Percentiles rank a stretch among this genome's conserved stretches.
phyloP scores from a whole-genome alignment of 2,797 vertebrate genomes.

The Columba guinea region DNA sequence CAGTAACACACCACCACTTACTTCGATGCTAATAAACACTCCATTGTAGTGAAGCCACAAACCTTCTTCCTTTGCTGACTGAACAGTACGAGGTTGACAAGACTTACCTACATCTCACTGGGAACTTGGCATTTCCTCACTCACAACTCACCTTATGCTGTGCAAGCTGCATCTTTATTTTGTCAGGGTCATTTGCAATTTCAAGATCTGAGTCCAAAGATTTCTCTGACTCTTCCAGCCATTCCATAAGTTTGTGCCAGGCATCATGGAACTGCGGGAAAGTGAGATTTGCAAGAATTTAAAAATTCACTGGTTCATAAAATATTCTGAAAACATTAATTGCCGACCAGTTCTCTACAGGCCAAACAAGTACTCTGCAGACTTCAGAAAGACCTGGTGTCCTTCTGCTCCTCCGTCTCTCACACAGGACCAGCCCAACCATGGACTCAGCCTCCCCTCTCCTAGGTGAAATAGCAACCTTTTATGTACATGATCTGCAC shows the following conservation, averaged over 20 bases:
- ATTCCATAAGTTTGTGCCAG: constrained; percentile 97
- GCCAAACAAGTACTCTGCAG: neutral
- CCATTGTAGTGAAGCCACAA: neutral
- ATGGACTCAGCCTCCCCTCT: neutral
- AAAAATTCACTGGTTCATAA: neutral
- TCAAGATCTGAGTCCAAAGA: constrained; percentile 94
- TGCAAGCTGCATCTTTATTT: constrained; percentile 92
- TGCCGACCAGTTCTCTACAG: neutral
- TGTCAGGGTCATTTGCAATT: constrained; percentile 98
- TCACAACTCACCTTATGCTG: constrained; percentile 92
- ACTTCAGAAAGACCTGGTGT: neutral
- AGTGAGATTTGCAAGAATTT: neutral
- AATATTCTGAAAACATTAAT: neutral
- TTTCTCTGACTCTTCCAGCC: constrained; percentile 95
- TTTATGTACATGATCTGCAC: neutral
- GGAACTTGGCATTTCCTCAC: neutral
- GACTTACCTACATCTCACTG: neutral
- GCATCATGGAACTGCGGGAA: constrained; percentile 90
- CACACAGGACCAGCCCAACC: neutral
- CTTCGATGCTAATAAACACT: neutral
- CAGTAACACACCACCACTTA: neutral
- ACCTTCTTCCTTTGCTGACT: neutral
- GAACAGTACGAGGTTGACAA: neutral
- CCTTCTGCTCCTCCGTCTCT: neutral
- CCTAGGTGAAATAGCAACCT: neutral